phyloP scores from a whole-genome alignment of 2,888 invertebrate genomes.

The Rotaria macrura region DNA sequence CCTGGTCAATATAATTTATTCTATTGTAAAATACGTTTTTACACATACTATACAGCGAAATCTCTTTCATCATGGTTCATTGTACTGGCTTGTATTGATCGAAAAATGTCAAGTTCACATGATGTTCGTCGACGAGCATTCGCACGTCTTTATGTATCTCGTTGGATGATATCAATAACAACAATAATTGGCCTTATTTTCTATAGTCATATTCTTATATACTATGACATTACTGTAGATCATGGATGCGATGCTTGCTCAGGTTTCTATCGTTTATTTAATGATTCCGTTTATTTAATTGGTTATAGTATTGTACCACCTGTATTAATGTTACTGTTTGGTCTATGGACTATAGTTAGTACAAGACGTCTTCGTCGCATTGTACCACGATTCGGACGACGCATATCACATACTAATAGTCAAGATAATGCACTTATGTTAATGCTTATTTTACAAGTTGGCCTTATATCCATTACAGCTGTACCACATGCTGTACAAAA shows the following conservation, averaged over 20 bases:
- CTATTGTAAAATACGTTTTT: background rate
- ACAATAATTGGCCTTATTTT: background rate
- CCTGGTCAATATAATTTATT: background rate
- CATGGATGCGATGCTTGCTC: background rate
- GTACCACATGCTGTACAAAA: slow-evolving; percentile 15
- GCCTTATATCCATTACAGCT: background rate
- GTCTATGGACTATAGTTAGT: background rate
- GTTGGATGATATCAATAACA: background rate
- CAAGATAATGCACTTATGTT: background rate
- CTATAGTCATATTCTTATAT: background rate
- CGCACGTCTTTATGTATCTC: background rate
- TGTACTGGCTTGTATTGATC: background rate
- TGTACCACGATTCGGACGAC: background rate
- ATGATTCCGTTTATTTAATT: background rate
- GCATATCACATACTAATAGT: background rate
- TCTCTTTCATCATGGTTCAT: slow-evolving; percentile 16
- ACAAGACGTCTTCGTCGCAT: background rate
- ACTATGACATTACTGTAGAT: background rate
- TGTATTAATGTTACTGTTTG: background rate
- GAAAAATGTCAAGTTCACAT: background rate
- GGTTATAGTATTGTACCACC: background rate
- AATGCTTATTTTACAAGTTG: slow-evolving; percentile 7
- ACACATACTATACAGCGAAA: background rate
- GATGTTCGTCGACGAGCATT: background rate
- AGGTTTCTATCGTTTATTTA: background rate